Percentiles rank a stretch among this genome's conserved stretches.
phyloP scores from a whole-genome alignment of 2,888 invertebrate genomes.

The Stenodera caucasica region DNA sequence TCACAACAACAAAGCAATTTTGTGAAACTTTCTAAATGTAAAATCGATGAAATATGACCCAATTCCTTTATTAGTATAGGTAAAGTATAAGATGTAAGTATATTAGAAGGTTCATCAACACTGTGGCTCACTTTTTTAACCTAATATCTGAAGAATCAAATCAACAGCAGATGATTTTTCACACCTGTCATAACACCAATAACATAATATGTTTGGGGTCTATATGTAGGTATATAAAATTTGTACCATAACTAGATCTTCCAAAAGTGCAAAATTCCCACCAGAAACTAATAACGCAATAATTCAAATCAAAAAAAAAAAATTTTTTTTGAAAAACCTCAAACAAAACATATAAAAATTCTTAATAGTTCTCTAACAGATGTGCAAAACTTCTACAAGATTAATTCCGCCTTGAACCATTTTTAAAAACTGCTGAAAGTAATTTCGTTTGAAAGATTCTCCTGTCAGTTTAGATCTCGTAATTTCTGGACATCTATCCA shows the following conservation, averaged over 20 bases:
- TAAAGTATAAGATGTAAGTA: too few relatives aligned
- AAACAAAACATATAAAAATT: not conserved
- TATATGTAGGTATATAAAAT: too few relatives aligned
- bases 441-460: conserved; percentile 1
- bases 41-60: not conserved
- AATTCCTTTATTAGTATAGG: not conserved
- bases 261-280: too few relatives aligned
- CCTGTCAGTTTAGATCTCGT: not conserved
- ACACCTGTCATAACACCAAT: too few relatives aligned
- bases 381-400: not conserved
- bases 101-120: too few relatives aligned
- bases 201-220: too few relatives aligned
- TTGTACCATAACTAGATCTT: not conserved
- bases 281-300: not conserved
- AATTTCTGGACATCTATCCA: not conserved
- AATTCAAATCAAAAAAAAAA: too few relatives aligned
- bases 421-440: conserved; percentile 3
- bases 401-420: not conserved
- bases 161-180: too few relatives aligned
- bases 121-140: too few relatives aligned
- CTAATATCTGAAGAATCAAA: too few relatives aligned
- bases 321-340: too few relatives aligned
- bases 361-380: conserved; percentile 1
- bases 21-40: not conserved
- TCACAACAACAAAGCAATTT: not conserved